A percentile compares a stretch with the other conserved stretches of the same genome.
Conservation (phyloP, 2,888 invertebrate species). For the Nezara viridula region DNA sequence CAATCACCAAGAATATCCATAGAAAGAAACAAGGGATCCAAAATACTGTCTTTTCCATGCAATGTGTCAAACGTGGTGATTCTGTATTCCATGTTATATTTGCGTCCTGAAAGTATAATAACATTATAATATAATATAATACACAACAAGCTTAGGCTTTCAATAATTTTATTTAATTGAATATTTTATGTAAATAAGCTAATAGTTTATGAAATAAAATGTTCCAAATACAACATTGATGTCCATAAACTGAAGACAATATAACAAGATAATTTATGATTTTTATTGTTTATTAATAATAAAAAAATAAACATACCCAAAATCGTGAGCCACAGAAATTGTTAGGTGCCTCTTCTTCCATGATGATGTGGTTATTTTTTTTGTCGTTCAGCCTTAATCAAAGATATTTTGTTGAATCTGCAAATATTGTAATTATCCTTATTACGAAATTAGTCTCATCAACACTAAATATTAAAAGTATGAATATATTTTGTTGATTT, state of each 20-base stretch:
- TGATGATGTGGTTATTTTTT: background rate
- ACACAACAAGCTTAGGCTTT: background rate
- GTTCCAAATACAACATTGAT: background rate
- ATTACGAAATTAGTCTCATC: background rate
- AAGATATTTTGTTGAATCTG: background rate
- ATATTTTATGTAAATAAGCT: background rate
- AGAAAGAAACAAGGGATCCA: constrained; percentile 91
- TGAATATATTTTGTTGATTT: background rate
- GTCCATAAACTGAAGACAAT: too few relatives aligned
- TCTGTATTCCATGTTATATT: constrained; percentile 84
- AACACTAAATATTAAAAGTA: background rate
- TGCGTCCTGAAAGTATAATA: constrained; percentile 77
- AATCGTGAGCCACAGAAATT: constrained; percentile 7
- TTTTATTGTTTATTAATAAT: background rate
- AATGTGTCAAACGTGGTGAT: constrained; percentile 88
- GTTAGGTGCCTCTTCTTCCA: background rate
- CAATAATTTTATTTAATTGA: background rate
- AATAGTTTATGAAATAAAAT: background rate
- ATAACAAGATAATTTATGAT: background rate
- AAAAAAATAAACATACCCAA: background rate
- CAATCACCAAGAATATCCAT: constrained; percentile 82
- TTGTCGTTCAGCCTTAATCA: background rate
- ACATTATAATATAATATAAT: too few relatives aligned
- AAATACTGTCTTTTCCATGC: constrained; percentile 92
- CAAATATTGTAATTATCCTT: background rate